phyloP scores from a whole-genome alignment of 2,797 vertebrate genomes.

The Chromis chromis region DNA sequence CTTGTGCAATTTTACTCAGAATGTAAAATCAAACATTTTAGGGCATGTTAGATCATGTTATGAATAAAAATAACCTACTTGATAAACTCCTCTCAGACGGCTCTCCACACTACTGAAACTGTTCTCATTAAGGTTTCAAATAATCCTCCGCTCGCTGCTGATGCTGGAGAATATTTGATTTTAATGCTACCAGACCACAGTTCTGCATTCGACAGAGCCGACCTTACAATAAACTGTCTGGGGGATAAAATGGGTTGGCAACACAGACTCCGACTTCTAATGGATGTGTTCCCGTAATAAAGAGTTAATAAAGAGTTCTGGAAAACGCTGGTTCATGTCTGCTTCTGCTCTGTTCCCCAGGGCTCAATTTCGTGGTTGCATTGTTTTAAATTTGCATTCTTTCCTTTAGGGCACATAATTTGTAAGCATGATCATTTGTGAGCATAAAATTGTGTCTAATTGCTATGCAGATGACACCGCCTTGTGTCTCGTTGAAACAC shows the following conservation, averaged over 20 bases:
- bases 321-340: constrained; percentile 12
- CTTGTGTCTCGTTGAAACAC: constrained; percentile 23
- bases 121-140: constrained; percentile 19
- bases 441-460: constrained; percentile 41
- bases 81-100: not conserved
- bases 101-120: constrained; percentile 6
- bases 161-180: not conserved
- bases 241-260: constrained; percentile 8
- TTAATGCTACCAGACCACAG: not conserved
- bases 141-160: constrained; percentile 5
- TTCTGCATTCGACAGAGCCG: constrained; percentile 15
- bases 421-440: constrained; percentile 32
- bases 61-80: constrained; percentile 1
- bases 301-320: constrained; percentile 4
- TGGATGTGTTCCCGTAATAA: not conserved
- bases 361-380: constrained; percentile 1
- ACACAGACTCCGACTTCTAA: not conserved
- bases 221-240: constrained; percentile 15
- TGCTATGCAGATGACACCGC: constrained; percentile 55
- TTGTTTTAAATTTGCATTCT: constrained; percentile 41
- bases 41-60: not conserved
- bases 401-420: constrained; percentile 33
- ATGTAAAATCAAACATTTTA: not conserved
- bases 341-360: constrained; percentile 13
- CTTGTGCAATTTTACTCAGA: not conserved